These are phyloP conservation scores for Malurus leucopterus DNA, from an alignment of 2,797 vertebrate genomes.

Conservation along the genomic window DNA sequence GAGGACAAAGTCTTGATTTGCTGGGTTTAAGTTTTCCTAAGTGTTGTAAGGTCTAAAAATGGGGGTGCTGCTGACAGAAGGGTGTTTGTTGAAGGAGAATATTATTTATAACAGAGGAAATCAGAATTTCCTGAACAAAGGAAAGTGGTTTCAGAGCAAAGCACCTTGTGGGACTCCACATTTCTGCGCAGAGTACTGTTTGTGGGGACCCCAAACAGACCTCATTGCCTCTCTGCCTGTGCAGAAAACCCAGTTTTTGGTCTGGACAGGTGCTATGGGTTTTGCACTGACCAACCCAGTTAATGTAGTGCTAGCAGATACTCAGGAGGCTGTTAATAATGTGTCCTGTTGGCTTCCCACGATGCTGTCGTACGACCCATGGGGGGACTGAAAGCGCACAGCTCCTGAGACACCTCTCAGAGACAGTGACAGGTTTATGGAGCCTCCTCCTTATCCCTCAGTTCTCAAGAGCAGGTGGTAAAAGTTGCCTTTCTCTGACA, in stretches of 20 bases:
- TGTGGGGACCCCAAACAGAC: neutral
- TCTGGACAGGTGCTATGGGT: neutral
- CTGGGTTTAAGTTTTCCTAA: neutral
- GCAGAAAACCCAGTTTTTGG: neutral
- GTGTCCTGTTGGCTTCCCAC: neutral
- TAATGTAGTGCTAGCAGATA: neutral
- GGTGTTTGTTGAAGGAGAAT: neutral
- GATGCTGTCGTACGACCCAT: rapidly evolving
- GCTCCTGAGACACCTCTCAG: neutral
- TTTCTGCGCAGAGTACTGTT: neutral
- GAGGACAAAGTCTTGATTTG: neutral
- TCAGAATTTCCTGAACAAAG: neutral
- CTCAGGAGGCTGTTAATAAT: neutral
- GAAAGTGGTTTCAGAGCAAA: neutral
- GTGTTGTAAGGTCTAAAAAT: neutral
- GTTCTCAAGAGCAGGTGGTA: neutral
- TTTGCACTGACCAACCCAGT: neutral
- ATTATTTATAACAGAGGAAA: neutral
- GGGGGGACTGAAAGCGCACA: rapidly evolving
- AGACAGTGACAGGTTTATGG: rapidly evolving
- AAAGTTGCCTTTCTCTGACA: neutral
- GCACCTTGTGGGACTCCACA: rapidly evolving
- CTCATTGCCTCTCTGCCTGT: neutral
- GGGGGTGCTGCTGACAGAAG: neutral
- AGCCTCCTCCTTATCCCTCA: neutral